A percentile compares a stretch with the other conserved stretches of the same genome.
Evolutionary conservation across 1,140 invertebrate species (phyloP).

Genomic region (Lamellibrachia luymesi): DNA sequence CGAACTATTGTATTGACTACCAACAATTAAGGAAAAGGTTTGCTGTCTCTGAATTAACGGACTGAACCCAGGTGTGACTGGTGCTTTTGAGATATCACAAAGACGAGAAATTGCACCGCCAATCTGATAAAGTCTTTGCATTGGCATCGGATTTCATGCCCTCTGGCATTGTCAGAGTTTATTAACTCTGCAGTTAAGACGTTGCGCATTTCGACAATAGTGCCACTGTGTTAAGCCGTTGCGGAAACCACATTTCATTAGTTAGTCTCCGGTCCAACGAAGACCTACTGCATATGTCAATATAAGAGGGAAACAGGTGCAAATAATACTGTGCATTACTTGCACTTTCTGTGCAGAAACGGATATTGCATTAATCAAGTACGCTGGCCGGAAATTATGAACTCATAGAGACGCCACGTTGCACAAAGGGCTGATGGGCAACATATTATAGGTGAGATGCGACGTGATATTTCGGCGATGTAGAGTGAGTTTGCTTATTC

Average conservation of each 20-base stretch:
- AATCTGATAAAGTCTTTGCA: neutral
- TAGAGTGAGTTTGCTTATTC: neutral
- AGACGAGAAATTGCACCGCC: neutral
- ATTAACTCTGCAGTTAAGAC: neutral
- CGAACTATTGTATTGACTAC: neutral
- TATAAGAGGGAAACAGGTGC: neutral
- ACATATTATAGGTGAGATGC: neutral
- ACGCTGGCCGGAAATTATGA: neutral
- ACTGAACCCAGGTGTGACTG: neutral
- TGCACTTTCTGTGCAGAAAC: too few relatives aligned
- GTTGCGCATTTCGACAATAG: neutral
- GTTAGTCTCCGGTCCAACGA: neutral
- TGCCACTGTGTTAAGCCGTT: neutral
- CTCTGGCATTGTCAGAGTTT: neutral
- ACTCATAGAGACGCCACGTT: neutral
- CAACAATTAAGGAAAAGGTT: neutral
- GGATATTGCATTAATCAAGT: neutral
- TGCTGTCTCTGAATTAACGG: neutral
- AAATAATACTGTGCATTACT: neutral
- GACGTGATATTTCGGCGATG: neutral
- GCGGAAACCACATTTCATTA: neutral
- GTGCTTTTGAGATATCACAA: neutral
- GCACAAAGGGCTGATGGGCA: neutral
- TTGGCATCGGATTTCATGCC: neutral
- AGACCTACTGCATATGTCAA: neutral